Evolutionary conservation across 2,797 vertebrate genomes (phyloP).

Genomic region (Sebastes vulpes): DNA sequence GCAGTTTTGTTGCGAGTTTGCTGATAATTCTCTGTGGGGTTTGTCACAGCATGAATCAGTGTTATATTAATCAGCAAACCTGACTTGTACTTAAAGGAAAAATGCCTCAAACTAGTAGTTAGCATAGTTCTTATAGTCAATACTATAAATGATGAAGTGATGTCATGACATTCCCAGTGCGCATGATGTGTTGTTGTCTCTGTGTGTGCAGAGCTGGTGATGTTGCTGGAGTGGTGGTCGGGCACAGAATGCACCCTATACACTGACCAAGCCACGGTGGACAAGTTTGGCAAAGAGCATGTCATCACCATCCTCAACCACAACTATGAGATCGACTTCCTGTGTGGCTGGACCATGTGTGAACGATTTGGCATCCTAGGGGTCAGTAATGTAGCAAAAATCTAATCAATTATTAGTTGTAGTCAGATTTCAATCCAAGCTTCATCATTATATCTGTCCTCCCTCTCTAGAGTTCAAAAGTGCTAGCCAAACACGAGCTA

Average conservation of each 20-base stretch:
- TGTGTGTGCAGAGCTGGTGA: conserved; percentile 91
- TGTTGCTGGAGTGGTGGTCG: conserved; percentile 99
- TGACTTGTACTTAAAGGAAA: background rate
- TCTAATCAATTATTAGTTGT: background rate
- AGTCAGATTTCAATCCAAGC: background rate
- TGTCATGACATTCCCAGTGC: background rate
- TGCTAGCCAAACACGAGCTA: conserved; percentile 96
- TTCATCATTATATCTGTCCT: background rate
- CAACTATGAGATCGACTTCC: conserved; percentile 99
- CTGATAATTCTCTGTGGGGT: background rate
- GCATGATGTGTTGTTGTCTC: background rate
- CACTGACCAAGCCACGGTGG: conserved; percentile 91
- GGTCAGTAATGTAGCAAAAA: conserved; percentile 81
- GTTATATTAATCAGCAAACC: background rate
- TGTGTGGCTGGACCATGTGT: conserved; percentile 99
- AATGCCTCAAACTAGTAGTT: background rate
- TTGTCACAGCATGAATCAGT: background rate
- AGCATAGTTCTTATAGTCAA: background rate
- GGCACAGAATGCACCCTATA: conserved; percentile 96
- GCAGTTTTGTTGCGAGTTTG: background rate
- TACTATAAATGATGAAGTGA: background rate
- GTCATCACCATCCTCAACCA: conserved; percentile 98
- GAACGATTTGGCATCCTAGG: conserved; percentile 95
- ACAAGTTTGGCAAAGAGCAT: conserved; percentile 94
- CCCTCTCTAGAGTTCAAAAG: conserved; percentile 93